Evolutionary conservation across 2,888 invertebrate genomes (phyloP).

Genomic region (Drosophila maculinotata): DNA sequence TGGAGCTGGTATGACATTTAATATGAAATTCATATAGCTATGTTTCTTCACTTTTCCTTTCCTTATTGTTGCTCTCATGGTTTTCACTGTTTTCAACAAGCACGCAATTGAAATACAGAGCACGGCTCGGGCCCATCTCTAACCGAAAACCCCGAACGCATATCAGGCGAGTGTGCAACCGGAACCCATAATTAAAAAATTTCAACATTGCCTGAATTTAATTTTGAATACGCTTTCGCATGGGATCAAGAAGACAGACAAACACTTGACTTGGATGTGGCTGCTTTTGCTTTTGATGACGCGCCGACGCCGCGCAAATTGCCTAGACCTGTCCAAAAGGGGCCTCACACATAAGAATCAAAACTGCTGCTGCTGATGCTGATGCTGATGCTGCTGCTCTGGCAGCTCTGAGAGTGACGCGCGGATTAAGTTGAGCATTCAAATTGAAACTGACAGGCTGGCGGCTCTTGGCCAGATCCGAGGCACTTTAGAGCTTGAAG

Average conservation of each 20-base stretch:
- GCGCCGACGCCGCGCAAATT: conserved; percentile 73
- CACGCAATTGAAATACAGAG: conserved; percentile 24
- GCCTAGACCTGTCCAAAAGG: conserved; percentile 55
- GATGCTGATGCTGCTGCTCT: conserved; percentile 20
- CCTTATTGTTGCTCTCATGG: not conserved
- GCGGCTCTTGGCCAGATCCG: conserved; percentile 19
- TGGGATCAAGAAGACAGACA: conserved; percentile 25
- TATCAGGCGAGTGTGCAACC: conserved; percentile 39
- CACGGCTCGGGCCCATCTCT: conserved; percentile 45
- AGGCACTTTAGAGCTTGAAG: conserved; percentile 51
- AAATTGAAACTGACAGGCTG: conserved; percentile 78
- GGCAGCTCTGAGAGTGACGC: conserved; percentile 57
- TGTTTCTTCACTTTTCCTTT: no score
- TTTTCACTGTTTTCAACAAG: not conserved
- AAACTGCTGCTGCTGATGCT: conserved; percentile 19
- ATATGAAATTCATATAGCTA: no score
- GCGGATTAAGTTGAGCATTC: conserved; percentile 79
- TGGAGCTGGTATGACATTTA: no score
- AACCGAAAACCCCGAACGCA: conserved; percentile 20
- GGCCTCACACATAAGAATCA: conserved; percentile 32
- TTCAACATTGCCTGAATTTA: conserved; percentile 76
- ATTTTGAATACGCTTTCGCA: conserved; percentile 66
- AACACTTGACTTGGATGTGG: conserved; percentile 71
- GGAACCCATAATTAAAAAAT: conserved; percentile 77
- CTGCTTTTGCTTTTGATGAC: conserved; percentile 69